Conservation (phyloP, 2,113 vertebrate genomes). For the Daphoenositta chrysoptera region DNA sequence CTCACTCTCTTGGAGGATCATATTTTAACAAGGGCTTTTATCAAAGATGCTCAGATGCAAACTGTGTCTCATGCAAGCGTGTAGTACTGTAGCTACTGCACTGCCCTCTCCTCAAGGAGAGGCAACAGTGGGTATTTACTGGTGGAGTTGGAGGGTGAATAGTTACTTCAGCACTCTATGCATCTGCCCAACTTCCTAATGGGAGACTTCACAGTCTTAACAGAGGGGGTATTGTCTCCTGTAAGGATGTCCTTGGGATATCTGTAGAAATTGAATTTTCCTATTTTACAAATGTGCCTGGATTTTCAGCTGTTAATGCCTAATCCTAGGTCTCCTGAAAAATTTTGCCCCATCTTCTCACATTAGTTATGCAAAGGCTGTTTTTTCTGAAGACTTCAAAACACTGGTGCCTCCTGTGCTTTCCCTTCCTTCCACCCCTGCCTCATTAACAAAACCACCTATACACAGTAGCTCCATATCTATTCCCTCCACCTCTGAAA, state of each 20-base stretch:
- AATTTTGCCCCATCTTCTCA: not conserved
- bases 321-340: not conserved
- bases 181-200: not conserved
- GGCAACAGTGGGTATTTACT: not conserved
- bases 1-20: not conserved
- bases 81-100: not conserved
- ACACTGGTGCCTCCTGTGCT: not conserved
- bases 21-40: not conserved
- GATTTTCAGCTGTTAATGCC: not conserved
- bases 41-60: not conserved
- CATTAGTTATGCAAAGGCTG: not conserved
- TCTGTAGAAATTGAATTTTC: not conserved
- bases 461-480: not conserved
- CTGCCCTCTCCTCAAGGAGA: not conserved
- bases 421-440: not conserved
- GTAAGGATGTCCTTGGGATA: not conserved
- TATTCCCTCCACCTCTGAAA: not conserved
- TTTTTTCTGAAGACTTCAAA: not conserved
- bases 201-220: not conserved
- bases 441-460: not conserved
- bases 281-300: not conserved
- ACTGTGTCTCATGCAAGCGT: not conserved
- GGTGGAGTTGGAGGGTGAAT: not conserved
- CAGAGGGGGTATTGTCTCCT: not conserved
- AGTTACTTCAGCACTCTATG: not conserved